Base-by-base conservation (phyloP, 2,797 vertebrate species). In the Pitangus sulphuratus region DNA sequence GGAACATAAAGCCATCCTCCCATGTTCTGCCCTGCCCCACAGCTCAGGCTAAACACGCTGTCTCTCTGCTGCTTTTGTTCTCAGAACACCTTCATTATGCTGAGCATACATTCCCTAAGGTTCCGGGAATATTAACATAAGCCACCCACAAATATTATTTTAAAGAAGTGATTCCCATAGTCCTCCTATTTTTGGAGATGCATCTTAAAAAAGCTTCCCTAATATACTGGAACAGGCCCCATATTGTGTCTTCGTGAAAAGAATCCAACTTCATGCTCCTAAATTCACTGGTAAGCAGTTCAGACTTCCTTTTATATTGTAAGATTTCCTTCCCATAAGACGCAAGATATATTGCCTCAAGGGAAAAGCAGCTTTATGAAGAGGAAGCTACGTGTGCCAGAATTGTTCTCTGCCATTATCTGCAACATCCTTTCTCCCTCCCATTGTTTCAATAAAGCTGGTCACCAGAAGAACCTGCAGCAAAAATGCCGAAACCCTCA, bases 271-370 rank as follows among this genome's bases (percentile, higher is more conserved):
- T 94, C 66, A 82, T 1, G 39, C 86, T 90, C 94, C 84, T 66
- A 92, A 96, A 96, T 83, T 95, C 90, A 80, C 47, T 93, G 83
- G 70, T 94, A 96, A 96, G 95, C 94, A 91, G 87, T 93, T 95
- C 80, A 89, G 86, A 85, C 80, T 96, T 95, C 89, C 94, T 93
- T 96, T 95, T 79, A 94, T 82, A 88, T 87, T 70, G 60, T 83
- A 95, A 93, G 87, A 90, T 94, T 96, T 95, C 91, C 93, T 96
- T 95, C 92, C 95, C 92, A 83, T 86, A 96, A 91, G 95, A 93
- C 2, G 0, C 56, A 84, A 94, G 93, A 94, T 92, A 85, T 68
- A 95, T 68, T 74, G 90, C 68, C 96, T 89, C 89, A 74, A 90
- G 91, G 80, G 87, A 88, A 91, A 95, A 93, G 58, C 74, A 90